phyloP scores from a whole-genome alignment of 2,113 vertebrate genomes.

The Emydocephalus ijimae region DNA sequence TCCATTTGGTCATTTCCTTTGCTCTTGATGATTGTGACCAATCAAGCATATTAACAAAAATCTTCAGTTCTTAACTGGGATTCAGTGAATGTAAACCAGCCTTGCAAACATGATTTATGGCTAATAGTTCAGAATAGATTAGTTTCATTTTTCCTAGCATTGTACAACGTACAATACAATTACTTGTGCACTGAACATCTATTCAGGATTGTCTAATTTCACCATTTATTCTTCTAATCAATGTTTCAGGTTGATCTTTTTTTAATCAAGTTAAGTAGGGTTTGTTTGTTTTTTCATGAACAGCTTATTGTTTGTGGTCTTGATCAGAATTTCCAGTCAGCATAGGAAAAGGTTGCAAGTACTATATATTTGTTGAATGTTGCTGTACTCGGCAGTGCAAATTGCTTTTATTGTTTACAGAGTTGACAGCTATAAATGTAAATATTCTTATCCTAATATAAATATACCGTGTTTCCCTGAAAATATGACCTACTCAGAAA shows the following conservation, averaged over 20 bases:
- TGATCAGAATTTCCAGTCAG: not conserved
- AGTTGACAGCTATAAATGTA: not conserved
- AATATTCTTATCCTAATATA: not conserved
- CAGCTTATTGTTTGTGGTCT: not conserved
- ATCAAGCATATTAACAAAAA: not conserved
- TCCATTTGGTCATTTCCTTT: not conserved
- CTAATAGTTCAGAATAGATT: not conserved
- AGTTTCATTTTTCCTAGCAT: not conserved
- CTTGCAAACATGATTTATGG: not conserved
- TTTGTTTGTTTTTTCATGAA: not conserved
- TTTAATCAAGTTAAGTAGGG: not conserved
- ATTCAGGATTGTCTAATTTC: not conserved
- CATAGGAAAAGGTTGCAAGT: not conserved
- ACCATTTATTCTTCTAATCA: not conserved
- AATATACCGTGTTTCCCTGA: not conserved
- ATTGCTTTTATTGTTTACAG: not conserved
- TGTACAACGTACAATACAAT: not conserved
- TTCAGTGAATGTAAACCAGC: not conserved
- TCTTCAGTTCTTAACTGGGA: not conserved
- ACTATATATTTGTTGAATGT: not conserved
- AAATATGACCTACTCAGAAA: no score
- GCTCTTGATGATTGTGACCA: not conserved
- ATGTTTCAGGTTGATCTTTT: not conserved
- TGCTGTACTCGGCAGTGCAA: not conserved
- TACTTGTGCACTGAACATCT: not conserved